A percentile compares a stretch with the other conserved stretches of the same genome.
Evolutionary conservation across 2,797 vertebrate species (phyloP).

Genomic region (Pelodytes ibericus): DNA sequence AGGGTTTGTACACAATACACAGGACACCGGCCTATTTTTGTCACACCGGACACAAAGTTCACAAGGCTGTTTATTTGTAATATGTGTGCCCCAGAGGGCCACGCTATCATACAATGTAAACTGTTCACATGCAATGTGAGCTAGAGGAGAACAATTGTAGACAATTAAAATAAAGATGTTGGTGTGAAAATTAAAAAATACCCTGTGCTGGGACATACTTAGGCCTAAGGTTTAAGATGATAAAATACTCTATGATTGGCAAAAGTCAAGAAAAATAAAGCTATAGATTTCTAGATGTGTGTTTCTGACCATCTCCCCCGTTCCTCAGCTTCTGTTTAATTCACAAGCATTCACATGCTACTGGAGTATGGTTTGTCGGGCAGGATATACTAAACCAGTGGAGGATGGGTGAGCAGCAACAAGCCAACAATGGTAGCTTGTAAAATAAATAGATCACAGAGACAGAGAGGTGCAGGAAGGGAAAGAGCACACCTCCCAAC

Average conservation of each 20-base stretch:
- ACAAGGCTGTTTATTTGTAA: conserved; percentile 25
- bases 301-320: background rate
- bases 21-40: conserved; percentile 32
- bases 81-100: background rate
- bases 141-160: background rate
- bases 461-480: background rate
- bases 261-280: too few relatives aligned
- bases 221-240: too few relatives aligned
- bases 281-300: too few relatives aligned
- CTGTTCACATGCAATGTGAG: background rate
- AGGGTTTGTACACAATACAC: conserved; percentile 20
- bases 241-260: too few relatives aligned
- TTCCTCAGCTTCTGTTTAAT: conserved; percentile 30
- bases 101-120: conserved; percentile 8
- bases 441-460: background rate
- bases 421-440: conserved; percentile 7
- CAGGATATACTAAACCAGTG: conserved; percentile 11
- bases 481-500: background rate
- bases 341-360: conserved; percentile 31
- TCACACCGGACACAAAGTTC: conserved; percentile 5
- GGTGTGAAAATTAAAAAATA: conserved; percentile 9
- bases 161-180: background rate
- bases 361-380: background rate
- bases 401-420: background rate
- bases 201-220: background rate